A percentile compares a stretch with the other conserved stretches of the same genome.
Conservation (phyloP, 2,888 invertebrate species). For the Cephalotes varians region DNA sequence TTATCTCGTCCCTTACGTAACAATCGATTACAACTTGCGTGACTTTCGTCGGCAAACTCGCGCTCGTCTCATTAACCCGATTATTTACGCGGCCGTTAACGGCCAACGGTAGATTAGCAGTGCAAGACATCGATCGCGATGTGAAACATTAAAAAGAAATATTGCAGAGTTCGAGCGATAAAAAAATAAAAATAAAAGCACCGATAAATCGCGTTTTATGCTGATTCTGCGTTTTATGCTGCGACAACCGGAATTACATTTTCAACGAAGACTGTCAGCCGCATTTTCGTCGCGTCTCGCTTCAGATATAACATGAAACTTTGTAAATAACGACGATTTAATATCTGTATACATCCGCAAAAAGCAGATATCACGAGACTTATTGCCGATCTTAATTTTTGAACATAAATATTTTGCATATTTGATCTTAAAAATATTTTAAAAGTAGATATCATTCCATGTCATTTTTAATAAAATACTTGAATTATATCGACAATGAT, state of each 20-base stretch:
- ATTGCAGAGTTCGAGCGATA: constrained; percentile 61
- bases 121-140: constrained; percentile 55
- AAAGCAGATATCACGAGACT: neutral
- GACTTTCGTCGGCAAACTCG: constrained; percentile 25
- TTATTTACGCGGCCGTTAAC: constrained; percentile 31
- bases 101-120: neutral
- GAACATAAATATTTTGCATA: constrained; percentile 12
- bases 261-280: neutral
- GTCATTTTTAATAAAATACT: neutral
- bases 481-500: neutral
- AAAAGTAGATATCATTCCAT: neutral
- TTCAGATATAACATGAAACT: neutral
- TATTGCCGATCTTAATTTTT: neutral
- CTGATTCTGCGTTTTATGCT: constrained; percentile 33
- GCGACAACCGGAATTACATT: neutral
- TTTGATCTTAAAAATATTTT: neutral
- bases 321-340: neutral
- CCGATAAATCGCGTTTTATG: constrained; percentile 55
- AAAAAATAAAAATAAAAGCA: constrained; percentile 65
- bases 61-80: constrained; percentile 17
- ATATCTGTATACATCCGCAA: neutral
- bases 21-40: constrained; percentile 30
- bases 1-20: constrained; percentile 31
- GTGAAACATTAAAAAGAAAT: constrained; percentile 63
- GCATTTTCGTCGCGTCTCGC: neutral